Evolutionary conservation across 1,140 invertebrate genomes (phyloP).

Genomic region (Drosophila eugracilis): DNA sequence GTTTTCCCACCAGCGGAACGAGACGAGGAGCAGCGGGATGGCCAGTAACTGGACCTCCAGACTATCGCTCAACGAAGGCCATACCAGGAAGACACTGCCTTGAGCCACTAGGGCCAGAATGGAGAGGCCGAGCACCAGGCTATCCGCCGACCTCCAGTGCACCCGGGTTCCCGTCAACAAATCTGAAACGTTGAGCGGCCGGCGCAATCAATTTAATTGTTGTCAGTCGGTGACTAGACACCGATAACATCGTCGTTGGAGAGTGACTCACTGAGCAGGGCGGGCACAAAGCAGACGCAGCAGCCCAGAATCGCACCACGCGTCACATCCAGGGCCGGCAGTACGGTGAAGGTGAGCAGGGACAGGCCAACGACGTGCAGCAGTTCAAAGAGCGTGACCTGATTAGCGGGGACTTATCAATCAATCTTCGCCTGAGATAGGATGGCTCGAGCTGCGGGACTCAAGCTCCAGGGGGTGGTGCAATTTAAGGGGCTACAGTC

Average conservation of each 20-base stretch:
- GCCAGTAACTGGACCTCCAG: conserved; percentile 88
- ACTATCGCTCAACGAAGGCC: conserved; percentile 86
- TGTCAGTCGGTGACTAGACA: conserved; percentile 46
- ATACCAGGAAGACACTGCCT: conserved; percentile 88
- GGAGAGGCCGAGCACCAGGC: conserved; percentile 44
- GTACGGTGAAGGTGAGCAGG: conserved; percentile 93
- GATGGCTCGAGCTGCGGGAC: conserved; percentile 5
- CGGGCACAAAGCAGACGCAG: conserved; percentile 96
- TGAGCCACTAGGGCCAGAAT: conserved; percentile 87
- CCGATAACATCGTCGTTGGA: conserved; percentile 54
- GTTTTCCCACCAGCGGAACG: conserved; percentile 94
- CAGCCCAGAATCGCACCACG: conserved; percentile 97
- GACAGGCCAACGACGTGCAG: conserved; percentile 94
- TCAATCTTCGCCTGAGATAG: conserved; percentile 33
- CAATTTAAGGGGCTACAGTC: background rate
- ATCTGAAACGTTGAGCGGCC: conserved; percentile 52
- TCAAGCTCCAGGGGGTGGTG: background rate
- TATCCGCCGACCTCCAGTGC: conserved; percentile 65
- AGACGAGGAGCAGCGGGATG: conserved; percentile 89
- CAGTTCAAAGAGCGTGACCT: conserved; percentile 90
- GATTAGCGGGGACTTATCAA: conserved; percentile 84
- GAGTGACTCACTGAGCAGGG: conserved; percentile 85
- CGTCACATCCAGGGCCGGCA: conserved; percentile 95
- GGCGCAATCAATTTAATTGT: conserved; percentile 81
- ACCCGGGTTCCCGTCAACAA: conserved; percentile 62